A percentile compares a stretch with the other conserved stretches of the same genome.
phyloP scores from a whole-genome alignment of 2,888 invertebrate genomes.

The Limnephilus rhombicus region DNA sequence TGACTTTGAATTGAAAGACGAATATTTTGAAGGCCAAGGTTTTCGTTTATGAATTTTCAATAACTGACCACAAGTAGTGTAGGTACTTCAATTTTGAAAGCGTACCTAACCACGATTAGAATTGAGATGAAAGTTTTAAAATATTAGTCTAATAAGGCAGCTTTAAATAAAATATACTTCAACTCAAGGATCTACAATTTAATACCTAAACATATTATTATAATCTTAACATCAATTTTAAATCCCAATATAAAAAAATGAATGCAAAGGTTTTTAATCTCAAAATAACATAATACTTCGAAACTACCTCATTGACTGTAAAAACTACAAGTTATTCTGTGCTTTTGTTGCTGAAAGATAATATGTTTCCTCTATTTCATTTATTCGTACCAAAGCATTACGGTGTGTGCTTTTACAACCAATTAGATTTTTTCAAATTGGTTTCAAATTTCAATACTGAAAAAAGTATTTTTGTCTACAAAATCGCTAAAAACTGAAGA shows the following conservation, averaged over 20 bases:
- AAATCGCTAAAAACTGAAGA: not conserved
- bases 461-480: not conserved
- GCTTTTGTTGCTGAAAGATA: no score
- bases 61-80: not conserved
- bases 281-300: no score
- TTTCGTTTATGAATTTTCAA: not conserved
- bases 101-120: not conserved
- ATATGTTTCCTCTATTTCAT: not conserved
- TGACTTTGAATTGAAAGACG: not conserved
- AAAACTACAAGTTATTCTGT: no score
- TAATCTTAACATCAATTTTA: no score
- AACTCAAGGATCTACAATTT: no score
- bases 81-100: not conserved
- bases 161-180: no score
- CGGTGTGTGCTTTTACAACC: not conserved
- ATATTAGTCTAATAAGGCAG: not conserved
- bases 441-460: not conserved
- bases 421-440: not conserved
- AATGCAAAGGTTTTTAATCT: no score
- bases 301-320: no score
- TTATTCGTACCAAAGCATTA: no score
- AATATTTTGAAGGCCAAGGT: not conserved
- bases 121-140: not conserved
- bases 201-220: no score
- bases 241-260: no score